Evolutionary conservation across 2,888 invertebrate genomes (phyloP).

Genomic region (Latrodectus elegans): DNA sequence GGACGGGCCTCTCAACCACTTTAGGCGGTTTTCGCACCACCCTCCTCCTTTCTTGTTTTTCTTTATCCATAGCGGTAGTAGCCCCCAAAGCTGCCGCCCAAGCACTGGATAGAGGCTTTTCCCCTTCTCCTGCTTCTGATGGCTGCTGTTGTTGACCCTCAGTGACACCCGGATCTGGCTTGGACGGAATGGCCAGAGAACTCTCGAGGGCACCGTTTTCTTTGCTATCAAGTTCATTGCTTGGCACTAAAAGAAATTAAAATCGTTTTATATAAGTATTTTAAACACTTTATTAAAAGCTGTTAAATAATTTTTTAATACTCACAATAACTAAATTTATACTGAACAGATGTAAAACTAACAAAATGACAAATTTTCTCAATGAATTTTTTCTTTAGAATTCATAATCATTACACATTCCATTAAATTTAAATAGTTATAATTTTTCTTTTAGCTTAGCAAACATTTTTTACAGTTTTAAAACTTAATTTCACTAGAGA

Average conservation of each 20-base stretch:
- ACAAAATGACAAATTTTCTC: no score
- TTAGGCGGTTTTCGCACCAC: slow-evolving; percentile 77
- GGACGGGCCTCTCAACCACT: slow-evolving; percentile 90
- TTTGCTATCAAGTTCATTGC: slow-evolving; percentile 23
- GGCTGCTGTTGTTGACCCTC: slow-evolving; percentile 3
- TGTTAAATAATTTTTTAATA: no score
- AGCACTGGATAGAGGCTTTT: slow-evolving; percentile 76
- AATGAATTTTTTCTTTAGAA: no score
- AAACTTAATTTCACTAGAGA: no score
- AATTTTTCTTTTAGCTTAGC: no score
- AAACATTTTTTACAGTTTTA: no score
- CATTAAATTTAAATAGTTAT: no score
- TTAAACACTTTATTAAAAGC: no score
- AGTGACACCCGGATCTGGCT: slow-evolving; percentile 19
- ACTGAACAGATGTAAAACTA: no score
- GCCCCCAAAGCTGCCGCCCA: slow-evolving; percentile 78
- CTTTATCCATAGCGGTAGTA: slow-evolving; percentile 75
- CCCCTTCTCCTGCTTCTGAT: slow-evolving; percentile 72
- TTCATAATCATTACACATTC: no score
- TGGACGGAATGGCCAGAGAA: slow-evolving; percentile 45
- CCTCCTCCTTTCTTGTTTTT: slow-evolving; percentile 74
- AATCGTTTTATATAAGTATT: no score
- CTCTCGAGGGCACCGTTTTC: slow-evolving; percentile 18
- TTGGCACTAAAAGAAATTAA: slow-evolving; percentile 31
- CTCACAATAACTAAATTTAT: no score